A percentile compares a stretch with the other conserved stretches of the same genome.
Conservation (phyloP, 1,140 invertebrate species). For the Drosophila ananassae region DNA sequence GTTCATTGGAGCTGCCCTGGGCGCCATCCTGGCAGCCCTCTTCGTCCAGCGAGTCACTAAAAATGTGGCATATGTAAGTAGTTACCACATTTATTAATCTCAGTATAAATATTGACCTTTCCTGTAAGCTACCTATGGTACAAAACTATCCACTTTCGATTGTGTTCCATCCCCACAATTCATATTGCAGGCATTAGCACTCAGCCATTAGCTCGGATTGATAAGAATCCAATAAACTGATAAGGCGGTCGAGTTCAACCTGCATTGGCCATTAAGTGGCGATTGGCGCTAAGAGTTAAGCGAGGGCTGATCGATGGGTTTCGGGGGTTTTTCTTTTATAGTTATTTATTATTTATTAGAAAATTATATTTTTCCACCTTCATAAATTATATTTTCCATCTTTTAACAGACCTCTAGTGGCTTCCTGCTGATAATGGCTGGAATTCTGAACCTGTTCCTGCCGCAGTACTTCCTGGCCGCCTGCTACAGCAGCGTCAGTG, state of each 20-base stretch:
- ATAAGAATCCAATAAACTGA: constrained; percentile 51
- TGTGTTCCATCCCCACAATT: constrained; percentile 12
- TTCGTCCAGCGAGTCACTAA: constrained; percentile 76
- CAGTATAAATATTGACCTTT: not conserved
- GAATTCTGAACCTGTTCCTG: constrained; percentile 53
- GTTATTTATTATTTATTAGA: not conserved
- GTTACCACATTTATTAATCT: not conserved
- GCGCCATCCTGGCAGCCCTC: constrained; percentile 57
- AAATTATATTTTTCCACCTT: no score
- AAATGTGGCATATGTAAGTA: constrained; percentile 80
- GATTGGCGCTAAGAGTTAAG: constrained; percentile 20
- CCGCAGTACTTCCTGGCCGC: constrained; percentile 56
- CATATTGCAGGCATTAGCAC: constrained; percentile 32
- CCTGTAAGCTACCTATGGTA: not conserved
- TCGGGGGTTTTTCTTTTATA: not conserved
- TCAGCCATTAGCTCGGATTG: constrained; percentile 34
- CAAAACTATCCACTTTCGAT: constrained; percentile 4
- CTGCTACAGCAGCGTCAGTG: constrained; percentile 69
- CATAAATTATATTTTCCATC: not conserved
- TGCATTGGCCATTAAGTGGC: constrained; percentile 58
- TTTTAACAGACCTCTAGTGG: constrained; percentile 61
- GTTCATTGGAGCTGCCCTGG: constrained; percentile 66
- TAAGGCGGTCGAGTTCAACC: constrained; percentile 54
- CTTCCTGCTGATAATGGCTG: constrained; percentile 58
- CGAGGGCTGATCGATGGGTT: constrained; percentile 48